A percentile compares a stretch with the other conserved stretches of the same genome.
Conservation (phyloP, 2,888 invertebrate genomes). For the Leucophenga maculata region DNA sequence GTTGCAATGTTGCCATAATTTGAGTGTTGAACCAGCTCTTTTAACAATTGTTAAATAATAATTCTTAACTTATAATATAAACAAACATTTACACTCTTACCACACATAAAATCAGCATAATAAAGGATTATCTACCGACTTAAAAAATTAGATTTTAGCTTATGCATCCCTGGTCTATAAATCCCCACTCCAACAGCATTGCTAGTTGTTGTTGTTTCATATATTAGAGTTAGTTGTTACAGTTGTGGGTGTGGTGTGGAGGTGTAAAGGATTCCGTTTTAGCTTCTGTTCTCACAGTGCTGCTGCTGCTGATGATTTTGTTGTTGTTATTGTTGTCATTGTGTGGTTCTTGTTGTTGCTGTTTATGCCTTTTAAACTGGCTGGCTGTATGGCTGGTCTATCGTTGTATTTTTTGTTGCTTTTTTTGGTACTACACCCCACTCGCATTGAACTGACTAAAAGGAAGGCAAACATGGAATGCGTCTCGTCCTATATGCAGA, state of each 20-base stretch:
- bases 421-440: conserved; percentile 11
- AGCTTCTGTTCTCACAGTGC: conserved; percentile 22
- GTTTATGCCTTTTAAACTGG: conserved; percentile 37
- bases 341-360: conserved; percentile 41
- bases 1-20: too few relatives aligned
- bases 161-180: not conserved
- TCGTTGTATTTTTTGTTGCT: conserved; percentile 52
- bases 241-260: not conserved
- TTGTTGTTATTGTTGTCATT: conserved; percentile 28
- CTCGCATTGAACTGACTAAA: conserved; percentile 33
- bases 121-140: not conserved
- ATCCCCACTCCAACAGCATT: not conserved
- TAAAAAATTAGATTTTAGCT: not conserved
- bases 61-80: too few relatives aligned
- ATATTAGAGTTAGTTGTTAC: conserved; percentile 5
- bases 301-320: conserved; percentile 33
- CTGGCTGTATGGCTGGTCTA: conserved; percentile 39
- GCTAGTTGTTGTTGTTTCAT: not conserved
- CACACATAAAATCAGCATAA: too few relatives aligned
- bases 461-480: conserved; percentile 39
- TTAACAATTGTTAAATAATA: too few relatives aligned
- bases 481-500: conserved; percentile 16
- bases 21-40: too few relatives aligned
- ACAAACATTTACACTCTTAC: too few relatives aligned
- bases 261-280: conserved; percentile 5